Evolutionary conservation across 2,113 vertebrate genomes (phyloP).

Genomic region (Syngnathus floridae): DNA sequence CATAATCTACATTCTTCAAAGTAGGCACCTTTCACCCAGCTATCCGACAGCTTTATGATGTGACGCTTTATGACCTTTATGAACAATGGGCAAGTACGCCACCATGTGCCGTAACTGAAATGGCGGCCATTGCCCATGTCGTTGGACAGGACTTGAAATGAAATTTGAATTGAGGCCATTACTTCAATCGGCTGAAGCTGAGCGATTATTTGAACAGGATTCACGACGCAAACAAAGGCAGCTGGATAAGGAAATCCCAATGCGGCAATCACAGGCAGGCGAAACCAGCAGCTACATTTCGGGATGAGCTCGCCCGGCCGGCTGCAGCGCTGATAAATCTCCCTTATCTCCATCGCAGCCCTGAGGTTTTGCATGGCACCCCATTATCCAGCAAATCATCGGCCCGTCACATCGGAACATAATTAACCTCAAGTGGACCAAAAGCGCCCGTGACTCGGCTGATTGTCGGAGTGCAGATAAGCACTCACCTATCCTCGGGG

Average conservation of each 20-base stretch:
- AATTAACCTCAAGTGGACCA: conserved; percentile 41
- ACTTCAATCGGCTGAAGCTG: not conserved
- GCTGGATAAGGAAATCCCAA: conserved; percentile 57
- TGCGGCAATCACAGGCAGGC: conserved; percentile 41
- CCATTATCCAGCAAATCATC: conserved; percentile 54
- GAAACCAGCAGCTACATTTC: conserved; percentile 59
- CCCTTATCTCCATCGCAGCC: conserved; percentile 36
- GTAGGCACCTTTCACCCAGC: too few species aligned
- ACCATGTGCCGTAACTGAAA: not conserved
- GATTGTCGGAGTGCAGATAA: conserved; percentile 35
- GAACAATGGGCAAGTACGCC: not conserved
- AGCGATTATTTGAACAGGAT: conserved; percentile 13
- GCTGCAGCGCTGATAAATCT: conserved; percentile 51
- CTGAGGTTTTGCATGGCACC: conserved; percentile 29
- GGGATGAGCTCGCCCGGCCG: conserved; percentile 47
- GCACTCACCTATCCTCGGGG: conserved; percentile 52
- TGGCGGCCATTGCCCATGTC: not conserved
- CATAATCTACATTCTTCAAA: too few species aligned
- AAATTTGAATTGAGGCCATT: not conserved
- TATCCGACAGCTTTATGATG: too few species aligned
- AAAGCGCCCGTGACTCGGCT: conserved; percentile 29
- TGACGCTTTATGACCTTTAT: too few species aligned
- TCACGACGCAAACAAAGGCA: conserved; percentile 59
- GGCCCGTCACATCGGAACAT: conserved; percentile 37
- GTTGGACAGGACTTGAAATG: not conserved